phyloP scores from a whole-genome alignment of 2,888 invertebrate genomes.

The Tachina fera region DNA sequence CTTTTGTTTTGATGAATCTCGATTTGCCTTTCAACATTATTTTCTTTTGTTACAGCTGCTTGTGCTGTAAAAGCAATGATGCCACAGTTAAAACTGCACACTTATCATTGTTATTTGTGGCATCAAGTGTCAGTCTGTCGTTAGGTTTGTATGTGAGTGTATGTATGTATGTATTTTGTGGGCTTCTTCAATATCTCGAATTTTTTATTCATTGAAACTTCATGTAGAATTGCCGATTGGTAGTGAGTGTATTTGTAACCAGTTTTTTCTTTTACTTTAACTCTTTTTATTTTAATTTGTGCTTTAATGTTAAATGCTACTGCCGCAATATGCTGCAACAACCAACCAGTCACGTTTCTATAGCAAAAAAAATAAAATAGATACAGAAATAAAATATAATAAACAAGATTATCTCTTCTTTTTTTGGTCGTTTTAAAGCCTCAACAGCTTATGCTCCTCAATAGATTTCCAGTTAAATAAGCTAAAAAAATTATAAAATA shows the following conservation, averaged over 20 bases:
- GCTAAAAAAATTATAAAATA: background rate
- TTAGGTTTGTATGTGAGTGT: conserved; percentile 13
- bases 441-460: conserved; percentile 47
- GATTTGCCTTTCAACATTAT: background rate
- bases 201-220: conserved; percentile 31
- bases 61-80: background rate
- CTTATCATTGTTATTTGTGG: conserved; percentile 30
- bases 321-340: conserved; percentile 12
- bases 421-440: conserved; percentile 36
- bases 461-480: conserved; percentile 57
- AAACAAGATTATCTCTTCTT: conserved; percentile 49
- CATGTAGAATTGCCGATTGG: conserved; percentile 37
- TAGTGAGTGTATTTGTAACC: conserved; percentile 39
- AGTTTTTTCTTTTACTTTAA: conserved; percentile 32
- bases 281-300: conserved; percentile 6
- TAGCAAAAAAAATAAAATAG: conserved; percentile 14
- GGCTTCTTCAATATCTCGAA: conserved; percentile 51
- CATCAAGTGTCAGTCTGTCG: conserved; percentile 11
- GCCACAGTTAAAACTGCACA: background rate
- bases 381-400: background rate
- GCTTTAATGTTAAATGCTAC: conserved; percentile 45
- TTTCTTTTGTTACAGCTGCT: conserved; percentile 9
- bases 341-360: conserved; percentile 3
- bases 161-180: conserved; percentile 23
- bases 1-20: background rate